Conservation (phyloP, 2,888 invertebrate genomes). For the Lithophane semibrunnea region DNA sequence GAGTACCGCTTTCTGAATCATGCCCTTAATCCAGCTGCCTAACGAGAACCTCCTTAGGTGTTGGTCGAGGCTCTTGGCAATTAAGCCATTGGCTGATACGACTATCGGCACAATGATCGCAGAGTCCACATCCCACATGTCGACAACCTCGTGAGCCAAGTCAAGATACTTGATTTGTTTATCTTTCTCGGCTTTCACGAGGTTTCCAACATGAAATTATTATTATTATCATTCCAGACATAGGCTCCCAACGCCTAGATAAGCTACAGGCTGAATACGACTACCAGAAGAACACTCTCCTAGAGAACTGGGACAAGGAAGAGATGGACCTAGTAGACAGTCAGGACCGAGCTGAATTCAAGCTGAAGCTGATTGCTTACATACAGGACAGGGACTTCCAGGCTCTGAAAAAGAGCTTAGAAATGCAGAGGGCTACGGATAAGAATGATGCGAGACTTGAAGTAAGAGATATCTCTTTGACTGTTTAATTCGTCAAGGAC, state of each 20-base stretch:
- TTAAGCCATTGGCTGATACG: no score
- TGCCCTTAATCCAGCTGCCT: no score
- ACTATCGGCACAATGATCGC: no score
- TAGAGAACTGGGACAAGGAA: slow-evolving; percentile 89
- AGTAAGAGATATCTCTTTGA: slow-evolving; percentile 67
- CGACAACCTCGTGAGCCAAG: no score
- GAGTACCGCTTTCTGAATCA: no score
- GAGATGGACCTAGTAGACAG: slow-evolving; percentile 87
- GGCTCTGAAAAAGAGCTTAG: slow-evolving; percentile 75
- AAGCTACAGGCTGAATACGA: slow-evolving; percentile 90
- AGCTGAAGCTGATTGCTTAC: slow-evolving; percentile 90
- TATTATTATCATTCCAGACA: slow-evolving; percentile 72
- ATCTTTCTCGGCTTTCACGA: no score
- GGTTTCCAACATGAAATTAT: no score
- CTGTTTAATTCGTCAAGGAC: neutral
- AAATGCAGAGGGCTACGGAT: slow-evolving; percentile 78
- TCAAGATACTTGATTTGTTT: no score
- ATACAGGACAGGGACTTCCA: slow-evolving; percentile 88
- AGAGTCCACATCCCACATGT: no score
- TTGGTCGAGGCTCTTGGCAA: no score
- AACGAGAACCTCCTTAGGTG: no score
- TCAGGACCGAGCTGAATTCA: slow-evolving; percentile 89
- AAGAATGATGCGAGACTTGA: slow-evolving; percentile 86
- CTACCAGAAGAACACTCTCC: slow-evolving; percentile 88
- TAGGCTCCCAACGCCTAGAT: slow-evolving; percentile 90